These are phyloP conservation scores for Leucophenga montana DNA, from an alignment of 2,888 invertebrate species.

Conservation along the genomic window DNA sequence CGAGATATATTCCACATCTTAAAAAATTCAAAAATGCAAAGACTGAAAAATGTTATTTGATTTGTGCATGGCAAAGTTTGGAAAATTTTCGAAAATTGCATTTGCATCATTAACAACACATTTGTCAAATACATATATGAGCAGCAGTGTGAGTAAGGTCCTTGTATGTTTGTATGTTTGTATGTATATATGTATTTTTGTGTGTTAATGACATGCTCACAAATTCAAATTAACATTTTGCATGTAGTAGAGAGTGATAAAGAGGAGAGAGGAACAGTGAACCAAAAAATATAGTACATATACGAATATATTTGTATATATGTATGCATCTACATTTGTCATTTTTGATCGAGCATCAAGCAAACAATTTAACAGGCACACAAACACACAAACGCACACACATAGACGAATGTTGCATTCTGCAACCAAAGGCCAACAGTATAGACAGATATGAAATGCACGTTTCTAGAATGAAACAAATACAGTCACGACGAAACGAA, in stretches of 20 bases:
- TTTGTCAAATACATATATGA: conserved; percentile 58
- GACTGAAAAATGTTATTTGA: conserved; percentile 20
- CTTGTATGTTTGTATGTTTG: conserved; percentile 15
- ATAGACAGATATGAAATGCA: conserved; percentile 39
- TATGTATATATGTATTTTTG: conserved; percentile 42
- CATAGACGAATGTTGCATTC: neutral
- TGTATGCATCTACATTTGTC: conserved; percentile 56
- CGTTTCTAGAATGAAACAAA: conserved; percentile 51
- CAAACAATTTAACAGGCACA: conserved; percentile 61
- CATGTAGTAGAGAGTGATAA: conserved; percentile 51
- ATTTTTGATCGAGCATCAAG: conserved; percentile 68
- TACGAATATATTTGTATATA: neutral
- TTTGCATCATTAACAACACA: conserved; percentile 66
- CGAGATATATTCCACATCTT: neutral
- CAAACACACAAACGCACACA: conserved; percentile 35
- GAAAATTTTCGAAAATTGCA: conserved; percentile 59
- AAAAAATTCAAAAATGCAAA: neutral
- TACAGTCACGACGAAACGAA: conserved; percentile 52
- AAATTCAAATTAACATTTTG: conserved; percentile 69
- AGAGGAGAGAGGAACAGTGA: neutral
- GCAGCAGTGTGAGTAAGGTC: neutral
- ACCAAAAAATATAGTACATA: conserved; percentile 15
- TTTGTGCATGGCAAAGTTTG: conserved; percentile 18
- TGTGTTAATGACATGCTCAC: conserved; percentile 68
- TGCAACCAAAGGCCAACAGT: neutral